Evolutionary conservation across 2,113 vertebrate genomes (phyloP).

Genomic region (Gymnarchus niloticus): DNA sequence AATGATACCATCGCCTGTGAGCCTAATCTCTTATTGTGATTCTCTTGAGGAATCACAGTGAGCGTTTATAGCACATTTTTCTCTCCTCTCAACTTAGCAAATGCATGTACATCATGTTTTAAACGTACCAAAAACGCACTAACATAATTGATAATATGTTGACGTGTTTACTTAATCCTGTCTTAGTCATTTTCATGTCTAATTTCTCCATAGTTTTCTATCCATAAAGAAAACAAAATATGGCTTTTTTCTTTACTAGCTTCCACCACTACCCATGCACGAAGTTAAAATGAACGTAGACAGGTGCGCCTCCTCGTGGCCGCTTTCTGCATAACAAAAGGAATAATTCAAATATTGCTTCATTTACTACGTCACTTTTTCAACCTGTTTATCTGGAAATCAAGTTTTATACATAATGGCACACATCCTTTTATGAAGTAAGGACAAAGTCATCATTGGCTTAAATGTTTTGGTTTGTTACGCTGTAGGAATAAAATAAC

Average conservation of each 20-base stretch:
- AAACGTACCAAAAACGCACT: neutral
- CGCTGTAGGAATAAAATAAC: neutral
- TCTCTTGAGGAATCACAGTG: neutral
- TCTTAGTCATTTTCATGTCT: too few relatives aligned
- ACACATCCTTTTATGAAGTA: neutral
- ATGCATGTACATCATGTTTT: neutral
- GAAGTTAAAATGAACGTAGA: neutral
- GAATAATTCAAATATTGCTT: neutral
- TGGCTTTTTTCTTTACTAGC: neutral
- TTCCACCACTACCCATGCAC: neutral
- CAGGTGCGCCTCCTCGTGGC: constrained; percentile 15
- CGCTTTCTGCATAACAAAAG: neutral
- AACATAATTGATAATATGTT: neutral
- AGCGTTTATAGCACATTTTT: neutral
- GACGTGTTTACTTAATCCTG: neutral
- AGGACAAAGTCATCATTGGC: neutral
- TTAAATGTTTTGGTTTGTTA: neutral
- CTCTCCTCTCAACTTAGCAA: neutral
- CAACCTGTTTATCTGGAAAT: neutral
- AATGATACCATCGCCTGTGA: neutral
- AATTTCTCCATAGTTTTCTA: neutral
- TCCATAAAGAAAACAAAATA: neutral
- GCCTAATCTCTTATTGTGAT: neutral
- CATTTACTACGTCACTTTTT: neutral
- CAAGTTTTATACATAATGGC: neutral